Evolutionary conservation across 2,888 invertebrate genomes (phyloP).

Genomic region (Drosophila borborema): DNA sequence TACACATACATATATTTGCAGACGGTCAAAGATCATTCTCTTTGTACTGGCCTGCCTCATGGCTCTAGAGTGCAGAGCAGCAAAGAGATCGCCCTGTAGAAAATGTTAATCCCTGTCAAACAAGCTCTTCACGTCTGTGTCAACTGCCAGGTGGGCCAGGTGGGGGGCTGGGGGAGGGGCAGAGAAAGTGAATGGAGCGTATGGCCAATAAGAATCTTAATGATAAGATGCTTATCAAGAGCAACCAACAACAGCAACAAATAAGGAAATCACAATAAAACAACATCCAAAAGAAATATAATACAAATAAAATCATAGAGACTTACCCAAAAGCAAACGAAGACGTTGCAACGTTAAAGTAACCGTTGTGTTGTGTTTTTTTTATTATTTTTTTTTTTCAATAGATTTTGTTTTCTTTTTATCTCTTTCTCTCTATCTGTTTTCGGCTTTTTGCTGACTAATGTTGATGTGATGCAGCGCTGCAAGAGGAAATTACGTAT

Average conservation of each 20-base stretch:
- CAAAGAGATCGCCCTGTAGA: not conserved
- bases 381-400: not conserved
- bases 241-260: conserved; percentile 35
- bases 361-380: conserved; percentile 4
- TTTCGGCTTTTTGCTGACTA: conserved; percentile 14
- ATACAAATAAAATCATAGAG: conserved; percentile 18
- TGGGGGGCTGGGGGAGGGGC: not conserved
- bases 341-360: conserved; percentile 44
- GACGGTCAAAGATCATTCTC: not conserved
- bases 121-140: conserved; percentile 5
- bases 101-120: conserved; percentile 19
- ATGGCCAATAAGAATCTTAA: conserved; percentile 34
- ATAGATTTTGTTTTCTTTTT: conserved; percentile 10
- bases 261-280: conserved; percentile 22
- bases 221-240: conserved; percentile 55
- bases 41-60: not conserved
- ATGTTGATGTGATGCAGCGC: conserved; percentile 24
- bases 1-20: not conserved
- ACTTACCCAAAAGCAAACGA: conserved; percentile 50
- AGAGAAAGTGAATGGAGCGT: conserved; percentile 14
- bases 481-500: conserved; percentile 32
- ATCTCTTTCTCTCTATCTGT: not conserved
- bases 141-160: not conserved
- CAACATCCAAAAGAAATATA: not conserved
- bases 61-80: not conserved